phyloP scores from a whole-genome alignment of 2,797 vertebrate species.

The Stomatorhinus walkeri region DNA sequence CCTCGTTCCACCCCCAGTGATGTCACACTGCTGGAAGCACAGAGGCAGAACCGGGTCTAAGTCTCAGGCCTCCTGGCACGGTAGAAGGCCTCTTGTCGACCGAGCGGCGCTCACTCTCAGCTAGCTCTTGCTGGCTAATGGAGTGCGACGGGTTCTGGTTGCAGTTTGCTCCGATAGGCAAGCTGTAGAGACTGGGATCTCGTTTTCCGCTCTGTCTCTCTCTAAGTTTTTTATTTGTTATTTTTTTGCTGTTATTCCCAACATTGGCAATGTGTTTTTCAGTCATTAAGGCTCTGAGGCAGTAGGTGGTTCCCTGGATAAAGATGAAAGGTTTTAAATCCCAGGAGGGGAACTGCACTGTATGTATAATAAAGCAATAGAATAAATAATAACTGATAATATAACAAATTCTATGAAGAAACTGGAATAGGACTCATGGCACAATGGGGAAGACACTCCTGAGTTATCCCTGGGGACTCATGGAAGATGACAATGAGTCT shows the following conservation, averaged over 20 bases:
- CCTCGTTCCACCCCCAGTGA: not conserved
- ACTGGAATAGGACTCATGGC: not conserved
- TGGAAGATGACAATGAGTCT: not conserved
- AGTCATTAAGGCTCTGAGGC: constrained; percentile 1
- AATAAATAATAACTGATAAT: constrained; percentile 8
- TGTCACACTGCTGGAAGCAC: not conserved
- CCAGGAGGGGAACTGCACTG: not conserved
- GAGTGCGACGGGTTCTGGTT: not conserved
- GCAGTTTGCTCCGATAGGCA: not conserved
- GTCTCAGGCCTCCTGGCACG: not conserved
- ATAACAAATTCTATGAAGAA: not conserved
- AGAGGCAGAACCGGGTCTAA: not conserved
- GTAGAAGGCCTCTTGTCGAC: not conserved
- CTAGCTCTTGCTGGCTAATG: not conserved
- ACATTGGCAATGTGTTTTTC: not conserved
- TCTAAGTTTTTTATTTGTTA: not conserved
- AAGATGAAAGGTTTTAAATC: not conserved
- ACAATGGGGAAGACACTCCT: not conserved
- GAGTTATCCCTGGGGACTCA: not conserved
- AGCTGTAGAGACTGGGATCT: not conserved
- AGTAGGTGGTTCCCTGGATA: constrained; percentile 5
- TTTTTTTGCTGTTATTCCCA: not conserved
- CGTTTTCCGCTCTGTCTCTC: not conserved
- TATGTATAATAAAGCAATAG: not conserved
- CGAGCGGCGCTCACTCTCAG: not conserved